Base-by-base conservation (phyloP, 1,140 invertebrate genomes). In the Hycleus phaleratus region DNA sequence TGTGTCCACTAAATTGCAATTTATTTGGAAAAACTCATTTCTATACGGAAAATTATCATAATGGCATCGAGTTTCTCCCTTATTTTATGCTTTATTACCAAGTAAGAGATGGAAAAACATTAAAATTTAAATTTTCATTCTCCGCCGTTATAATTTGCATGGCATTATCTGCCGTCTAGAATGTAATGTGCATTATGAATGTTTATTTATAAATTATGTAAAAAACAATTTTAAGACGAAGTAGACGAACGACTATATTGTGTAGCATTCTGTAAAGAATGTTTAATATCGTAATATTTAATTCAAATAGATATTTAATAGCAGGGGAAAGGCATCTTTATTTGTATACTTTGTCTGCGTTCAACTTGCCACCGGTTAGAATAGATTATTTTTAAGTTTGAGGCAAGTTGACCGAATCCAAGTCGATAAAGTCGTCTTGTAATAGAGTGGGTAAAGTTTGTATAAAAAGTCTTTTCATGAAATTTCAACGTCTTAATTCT, bases 181-280 rank as follows among this genome's bases (percentile, higher is more conserved):
- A 57, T 63, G 58, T 68, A 69, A 69, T 68, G 63, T 68, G 60
- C 68, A 70, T 71, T 71, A 71, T 70, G 70, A 71, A 71, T 71
- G 70, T 71, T 71, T 71, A 71, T 71, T 71, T 71, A 71, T 70
- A 70, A 71, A 71, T 71, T 71, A 71, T 71, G 70, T 70, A 71
- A 71, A 71, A 70, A 56, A 58, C 57, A 59, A 60, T 59, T 63
- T 58, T 63, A 58, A 63, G 32, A 32, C 4, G 32, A 32, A 32
- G 32, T 5, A 32, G 4, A 32, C 4, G 4, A 32, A 32, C 4
- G 4, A 32, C 32, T 32, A 32, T 4, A 32, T 32, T 32, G 32
- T 7, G 7, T 32, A 18, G 18, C 18, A 32, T 32, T 32, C 32
- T 32, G 18, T 32, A 32, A 32, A 32, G 32, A 32, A 32, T 53